phyloP scores from a whole-genome alignment of 2,113 vertebrate species.

The Callospermophilus lateralis region DNA sequence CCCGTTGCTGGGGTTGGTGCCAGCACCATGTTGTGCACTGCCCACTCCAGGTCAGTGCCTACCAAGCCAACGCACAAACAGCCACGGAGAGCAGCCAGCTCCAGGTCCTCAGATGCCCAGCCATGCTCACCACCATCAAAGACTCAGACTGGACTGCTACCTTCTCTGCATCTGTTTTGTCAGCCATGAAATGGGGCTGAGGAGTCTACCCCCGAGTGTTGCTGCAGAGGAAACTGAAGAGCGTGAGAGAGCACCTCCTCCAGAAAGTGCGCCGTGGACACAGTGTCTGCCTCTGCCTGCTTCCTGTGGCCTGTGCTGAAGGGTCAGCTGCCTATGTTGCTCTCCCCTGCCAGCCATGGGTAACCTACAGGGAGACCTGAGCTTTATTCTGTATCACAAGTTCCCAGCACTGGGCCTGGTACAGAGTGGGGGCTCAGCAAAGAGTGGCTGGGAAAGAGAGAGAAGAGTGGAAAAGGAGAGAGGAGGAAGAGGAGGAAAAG shows the following conservation, averaged over 20 bases:
- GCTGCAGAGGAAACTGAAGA: not conserved
- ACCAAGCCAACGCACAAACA: not conserved
- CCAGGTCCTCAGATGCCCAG: accelerated
- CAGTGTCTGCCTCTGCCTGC: accelerated
- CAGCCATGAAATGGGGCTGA: not conserved
- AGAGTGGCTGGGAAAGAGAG: not conserved
- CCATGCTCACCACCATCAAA: not conserved
- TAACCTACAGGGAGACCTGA: not conserved
- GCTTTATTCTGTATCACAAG: not conserved
- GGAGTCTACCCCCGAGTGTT: accelerated
- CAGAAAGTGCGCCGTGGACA: accelerated
- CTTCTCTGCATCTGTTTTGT: not conserved
- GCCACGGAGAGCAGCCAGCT: no score
- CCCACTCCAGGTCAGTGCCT: not conserved
- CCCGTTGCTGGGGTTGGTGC: not conserved
- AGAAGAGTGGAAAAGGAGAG: no score
- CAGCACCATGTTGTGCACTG: not conserved
- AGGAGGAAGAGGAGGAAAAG: not conserved
- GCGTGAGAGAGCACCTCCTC: not conserved
- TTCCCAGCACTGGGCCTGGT: not conserved
- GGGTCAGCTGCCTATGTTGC: accelerated
- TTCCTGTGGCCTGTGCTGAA: accelerated
- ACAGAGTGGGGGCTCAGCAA: not conserved
- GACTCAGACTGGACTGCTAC: not conserved
- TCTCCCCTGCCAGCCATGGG: not conserved